Conservation (phyloP, 2,797 vertebrate genomes). For the Pseudomugil tenellus region DNA sequence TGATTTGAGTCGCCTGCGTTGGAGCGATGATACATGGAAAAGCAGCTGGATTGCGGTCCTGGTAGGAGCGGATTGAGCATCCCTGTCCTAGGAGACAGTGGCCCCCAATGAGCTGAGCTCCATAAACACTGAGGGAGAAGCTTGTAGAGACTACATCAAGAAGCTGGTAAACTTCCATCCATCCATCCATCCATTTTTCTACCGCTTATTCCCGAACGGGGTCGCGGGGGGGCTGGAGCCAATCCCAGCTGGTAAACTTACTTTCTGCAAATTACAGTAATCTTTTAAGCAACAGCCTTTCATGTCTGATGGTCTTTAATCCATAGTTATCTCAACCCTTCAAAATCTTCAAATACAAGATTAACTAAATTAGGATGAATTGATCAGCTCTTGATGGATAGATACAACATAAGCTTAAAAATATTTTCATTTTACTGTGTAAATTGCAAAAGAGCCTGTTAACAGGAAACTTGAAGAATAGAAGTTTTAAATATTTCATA, state of each 20-base stretch:
- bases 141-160: neutral
- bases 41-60: no score
- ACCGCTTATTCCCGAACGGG: no score
- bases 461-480: no score
- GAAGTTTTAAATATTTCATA: no score
- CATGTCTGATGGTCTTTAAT: conserved; percentile 1
- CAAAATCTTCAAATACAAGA: neutral
- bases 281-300: conserved; percentile 6
- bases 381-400: neutral
- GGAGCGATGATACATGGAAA: no score
- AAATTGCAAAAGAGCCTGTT: neutral
- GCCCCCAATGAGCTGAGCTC: neutral
- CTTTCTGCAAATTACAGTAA: neutral
- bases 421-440: neutral
- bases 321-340: neutral
- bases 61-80: no score
- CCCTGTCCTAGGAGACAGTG: no score
- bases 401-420: neutral
- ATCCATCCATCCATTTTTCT: no score
- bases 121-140: neutral
- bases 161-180: no score
- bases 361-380: neutral
- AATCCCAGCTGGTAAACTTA: no score
- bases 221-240: no score
- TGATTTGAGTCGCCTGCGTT: no score